Evolutionary conservation across 2,113 vertebrate genomes (phyloP).

Genomic region (Microtus montanus): DNA sequence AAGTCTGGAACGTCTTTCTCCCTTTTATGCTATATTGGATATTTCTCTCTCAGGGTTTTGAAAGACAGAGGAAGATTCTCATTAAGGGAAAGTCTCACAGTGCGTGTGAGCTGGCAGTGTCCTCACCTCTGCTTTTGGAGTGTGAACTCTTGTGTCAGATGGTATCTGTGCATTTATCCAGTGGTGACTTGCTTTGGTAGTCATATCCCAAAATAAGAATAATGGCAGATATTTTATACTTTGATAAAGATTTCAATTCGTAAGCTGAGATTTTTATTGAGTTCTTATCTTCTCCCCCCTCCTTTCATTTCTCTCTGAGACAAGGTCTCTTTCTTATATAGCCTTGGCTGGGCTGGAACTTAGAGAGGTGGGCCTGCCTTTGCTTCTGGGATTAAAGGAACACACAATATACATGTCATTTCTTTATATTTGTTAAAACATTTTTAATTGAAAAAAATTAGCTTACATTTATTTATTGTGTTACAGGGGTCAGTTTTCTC

Average conservation of each 20-base stretch:
- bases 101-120: not conserved
- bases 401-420: not conserved
- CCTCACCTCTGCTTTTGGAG: not conserved
- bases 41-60: conserved; percentile 1
- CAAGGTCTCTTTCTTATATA: not conserved
- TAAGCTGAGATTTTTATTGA: not conserved
- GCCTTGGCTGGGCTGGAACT: not conserved
- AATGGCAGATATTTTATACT: not conserved
- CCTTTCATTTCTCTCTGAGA: not conserved
- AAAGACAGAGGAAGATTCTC: conserved; percentile 31
- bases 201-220: not conserved
- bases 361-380: not conserved
- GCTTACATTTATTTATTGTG: not conserved
- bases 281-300: not conserved
- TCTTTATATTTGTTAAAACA: conserved; percentile 22
- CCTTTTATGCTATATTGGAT: conserved; percentile 10
- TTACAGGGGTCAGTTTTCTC: not conserved
- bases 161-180: conserved; percentile 26
- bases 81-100: conserved; percentile 4
- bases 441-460: not conserved
- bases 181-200: conserved; percentile 56
- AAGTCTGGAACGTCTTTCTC: not conserved
- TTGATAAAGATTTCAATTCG: not conserved
- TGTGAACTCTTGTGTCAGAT: conserved; percentile 47
- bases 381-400: not conserved